Evolutionary conservation across 92 coral and sea anemone genomes (phyloP).

Genomic region (Paramuricea clavata): DNA sequence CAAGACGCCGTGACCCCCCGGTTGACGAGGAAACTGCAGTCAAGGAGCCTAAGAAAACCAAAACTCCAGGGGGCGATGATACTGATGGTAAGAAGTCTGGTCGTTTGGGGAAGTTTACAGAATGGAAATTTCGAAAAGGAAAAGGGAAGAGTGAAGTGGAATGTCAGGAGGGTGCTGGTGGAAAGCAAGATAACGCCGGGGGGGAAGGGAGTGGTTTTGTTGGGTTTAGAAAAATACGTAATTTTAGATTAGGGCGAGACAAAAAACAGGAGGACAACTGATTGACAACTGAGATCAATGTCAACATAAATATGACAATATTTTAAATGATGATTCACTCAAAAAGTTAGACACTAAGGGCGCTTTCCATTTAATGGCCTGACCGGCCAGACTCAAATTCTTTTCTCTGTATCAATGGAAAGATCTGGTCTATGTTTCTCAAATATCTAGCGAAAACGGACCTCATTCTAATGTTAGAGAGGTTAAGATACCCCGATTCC

Average conservation of each 20-base stretch:
- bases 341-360: too few relatives aligned
- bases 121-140: neutral
- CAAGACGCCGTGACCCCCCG: neutral
- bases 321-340: too few relatives aligned
- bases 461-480: too few relatives aligned
- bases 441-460: too few relatives aligned
- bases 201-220: neutral
- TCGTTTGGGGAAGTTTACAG: neutral
- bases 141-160: constrained; percentile 6
- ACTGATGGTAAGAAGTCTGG: neutral
- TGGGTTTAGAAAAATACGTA: constrained; percentile 17
- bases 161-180: neutral
- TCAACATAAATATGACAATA: too few relatives aligned
- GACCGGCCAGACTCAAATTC: too few relatives aligned
- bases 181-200: neutral
- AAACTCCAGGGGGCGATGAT: neutral
- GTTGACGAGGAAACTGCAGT: neutral
- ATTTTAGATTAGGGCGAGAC: neutral
- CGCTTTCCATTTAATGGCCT: too few relatives aligned
- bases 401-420: too few relatives aligned
- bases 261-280: neutral
- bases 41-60: neutral
- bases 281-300: too few relatives aligned
- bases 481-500: too few relatives aligned
- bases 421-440: too few relatives aligned